Conservation (phyloP, 2,888 invertebrate species). For the Aromia moschata region DNA sequence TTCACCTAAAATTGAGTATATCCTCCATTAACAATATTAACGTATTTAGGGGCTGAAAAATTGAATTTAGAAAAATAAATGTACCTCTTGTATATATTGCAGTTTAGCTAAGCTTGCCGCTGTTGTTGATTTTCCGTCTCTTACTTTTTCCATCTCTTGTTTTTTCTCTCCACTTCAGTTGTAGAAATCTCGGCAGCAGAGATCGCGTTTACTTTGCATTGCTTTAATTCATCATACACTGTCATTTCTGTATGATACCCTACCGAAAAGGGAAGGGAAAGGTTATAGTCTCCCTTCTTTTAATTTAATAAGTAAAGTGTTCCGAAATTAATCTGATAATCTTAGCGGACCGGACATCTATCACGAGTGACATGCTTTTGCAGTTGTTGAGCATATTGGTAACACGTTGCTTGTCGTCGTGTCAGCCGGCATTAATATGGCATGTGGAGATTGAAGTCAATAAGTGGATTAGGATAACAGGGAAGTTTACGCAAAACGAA, state of each 20-base stretch:
- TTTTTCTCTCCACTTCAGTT: not conserved
- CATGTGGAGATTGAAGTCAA: slow-evolving; percentile 43
- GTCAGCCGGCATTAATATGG: slow-evolving; percentile 43
- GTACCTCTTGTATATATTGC: no score
- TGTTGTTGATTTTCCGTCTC: no score
- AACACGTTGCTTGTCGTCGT: slow-evolving; percentile 47
- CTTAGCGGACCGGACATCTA: slow-evolving; percentile 47
- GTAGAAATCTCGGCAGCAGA: not conserved
- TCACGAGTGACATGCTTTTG: slow-evolving; percentile 47
- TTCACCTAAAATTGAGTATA: no score
- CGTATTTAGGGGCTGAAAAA: no score
- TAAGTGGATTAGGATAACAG: slow-evolving; percentile 47
- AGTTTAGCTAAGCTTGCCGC: no score
- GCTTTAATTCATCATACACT: slow-evolving; percentile 26
- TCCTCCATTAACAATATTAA: no score
- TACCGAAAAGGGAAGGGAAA: slow-evolving; percentile 31
- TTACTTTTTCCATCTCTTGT: not conserved
- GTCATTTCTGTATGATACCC: slow-evolving; percentile 23
- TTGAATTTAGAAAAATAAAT: no score
- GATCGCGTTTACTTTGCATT: not conserved
- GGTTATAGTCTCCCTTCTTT: slow-evolving; percentile 37
- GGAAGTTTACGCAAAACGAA: slow-evolving; percentile 36
- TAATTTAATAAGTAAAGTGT: slow-evolving; percentile 52
- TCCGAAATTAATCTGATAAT: slow-evolving; percentile 51
- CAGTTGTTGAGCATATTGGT: slow-evolving; percentile 49